Conservation (phyloP, 2,113 vertebrate genomes). For the Nothocercus julius region DNA sequence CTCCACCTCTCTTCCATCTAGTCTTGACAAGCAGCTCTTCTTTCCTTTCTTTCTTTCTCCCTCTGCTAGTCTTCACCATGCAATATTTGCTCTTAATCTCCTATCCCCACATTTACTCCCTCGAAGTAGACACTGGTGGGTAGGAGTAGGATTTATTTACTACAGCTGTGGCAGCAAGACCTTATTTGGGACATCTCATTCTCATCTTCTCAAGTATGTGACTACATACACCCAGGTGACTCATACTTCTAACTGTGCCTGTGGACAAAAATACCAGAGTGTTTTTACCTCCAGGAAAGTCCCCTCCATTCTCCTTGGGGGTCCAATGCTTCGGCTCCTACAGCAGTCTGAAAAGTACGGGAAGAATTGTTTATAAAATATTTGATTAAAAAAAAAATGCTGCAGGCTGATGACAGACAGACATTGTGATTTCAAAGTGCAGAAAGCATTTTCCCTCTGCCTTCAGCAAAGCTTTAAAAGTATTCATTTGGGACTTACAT, state of each 20-base stretch:
- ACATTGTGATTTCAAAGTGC: fast-evolving
- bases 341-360: constrained; percentile 77
- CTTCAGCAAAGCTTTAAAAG: background rate
- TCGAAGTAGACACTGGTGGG: background rate
- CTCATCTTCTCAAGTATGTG: background rate
- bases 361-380: background rate
- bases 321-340: constrained; percentile 80
- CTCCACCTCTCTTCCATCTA: background rate
- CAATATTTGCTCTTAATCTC: background rate
- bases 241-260: background rate
- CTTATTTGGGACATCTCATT: background rate
- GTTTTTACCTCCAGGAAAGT: constrained; percentile 89
- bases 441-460: background rate
- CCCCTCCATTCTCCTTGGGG: constrained; percentile 80
- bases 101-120: background rate
- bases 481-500: background rate
- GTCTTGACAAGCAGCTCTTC: background rate
- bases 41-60: background rate
- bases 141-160: background rate
- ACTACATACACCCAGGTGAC: background rate
- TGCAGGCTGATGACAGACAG: background rate
- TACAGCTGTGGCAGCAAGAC: background rate
- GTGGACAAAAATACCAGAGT: background rate
- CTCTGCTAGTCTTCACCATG: background rate
- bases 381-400: background rate